Evolutionary conservation across 2,113 vertebrate species (phyloP).

Genomic region (Petroica traversi): DNA sequence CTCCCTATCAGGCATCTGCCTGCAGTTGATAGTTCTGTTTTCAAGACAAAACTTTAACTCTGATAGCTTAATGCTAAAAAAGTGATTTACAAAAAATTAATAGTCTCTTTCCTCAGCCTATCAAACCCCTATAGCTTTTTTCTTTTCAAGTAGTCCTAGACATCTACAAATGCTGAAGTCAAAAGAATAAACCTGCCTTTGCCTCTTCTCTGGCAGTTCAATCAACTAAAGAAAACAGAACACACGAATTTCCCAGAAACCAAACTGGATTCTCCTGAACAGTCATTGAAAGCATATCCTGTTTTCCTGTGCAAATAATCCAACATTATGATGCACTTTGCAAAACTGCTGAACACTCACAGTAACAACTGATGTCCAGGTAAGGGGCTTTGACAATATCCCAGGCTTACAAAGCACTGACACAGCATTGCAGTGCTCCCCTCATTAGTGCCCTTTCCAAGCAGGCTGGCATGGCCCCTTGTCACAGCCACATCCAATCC

Average conservation of each 20-base stretch:
- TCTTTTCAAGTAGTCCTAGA: background rate
- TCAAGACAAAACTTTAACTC: background rate
- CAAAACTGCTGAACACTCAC: background rate
- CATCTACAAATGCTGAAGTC: background rate
- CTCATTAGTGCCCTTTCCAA: background rate
- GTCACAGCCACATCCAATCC: background rate
- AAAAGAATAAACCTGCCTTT: background rate
- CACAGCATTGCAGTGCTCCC: background rate
- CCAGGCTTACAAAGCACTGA: background rate
- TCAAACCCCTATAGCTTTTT: background rate
- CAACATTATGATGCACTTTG: rapidly evolving
- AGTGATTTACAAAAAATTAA: background rate
- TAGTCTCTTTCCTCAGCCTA: background rate
- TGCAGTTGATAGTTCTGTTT: background rate
- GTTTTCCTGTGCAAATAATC: background rate
- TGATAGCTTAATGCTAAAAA: background rate
- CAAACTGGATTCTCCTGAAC: background rate
- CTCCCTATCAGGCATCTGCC: background rate
- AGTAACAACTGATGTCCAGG: background rate
- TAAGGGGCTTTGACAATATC: background rate
- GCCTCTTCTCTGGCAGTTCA: background rate
- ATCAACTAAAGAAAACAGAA: background rate
- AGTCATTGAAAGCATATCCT: background rate
- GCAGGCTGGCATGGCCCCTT: background rate
- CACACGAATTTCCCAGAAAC: background rate